Percentiles rank a stretch among this genome's conserved stretches.
Conservation (phyloP, 2,797 vertebrate genomes). For the Otus scops region DNA sequence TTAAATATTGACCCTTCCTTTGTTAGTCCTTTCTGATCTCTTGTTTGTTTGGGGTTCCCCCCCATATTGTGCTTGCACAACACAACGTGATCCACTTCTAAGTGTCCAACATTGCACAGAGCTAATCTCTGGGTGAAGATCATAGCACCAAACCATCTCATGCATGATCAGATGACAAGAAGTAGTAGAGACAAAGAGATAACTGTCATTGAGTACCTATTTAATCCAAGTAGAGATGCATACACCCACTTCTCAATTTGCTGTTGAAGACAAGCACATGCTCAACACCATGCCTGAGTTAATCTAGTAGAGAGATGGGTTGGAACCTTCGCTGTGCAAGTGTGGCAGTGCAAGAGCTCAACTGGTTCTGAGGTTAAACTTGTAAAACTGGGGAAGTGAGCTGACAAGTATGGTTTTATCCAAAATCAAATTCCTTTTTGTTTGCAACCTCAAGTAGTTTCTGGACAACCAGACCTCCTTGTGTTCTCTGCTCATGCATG, state of each 20-base stretch:
- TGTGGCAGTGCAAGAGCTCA: neutral
- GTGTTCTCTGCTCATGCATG: neutral
- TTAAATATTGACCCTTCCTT: neutral
- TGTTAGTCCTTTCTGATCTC: neutral
- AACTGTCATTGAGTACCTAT: neutral
- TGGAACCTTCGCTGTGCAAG: neutral
- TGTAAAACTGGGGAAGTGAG: neutral
- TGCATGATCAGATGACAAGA: neutral
- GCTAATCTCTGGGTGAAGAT: neutral
- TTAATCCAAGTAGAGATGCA: neutral
- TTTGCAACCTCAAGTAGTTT: neutral
- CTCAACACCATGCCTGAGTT: neutral
- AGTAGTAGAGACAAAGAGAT: neutral
- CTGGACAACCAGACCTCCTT: neutral
- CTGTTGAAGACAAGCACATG: neutral
- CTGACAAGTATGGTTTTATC: neutral
- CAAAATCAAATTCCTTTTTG: neutral
- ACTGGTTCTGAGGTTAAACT: neutral
- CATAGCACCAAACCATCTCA: neutral
- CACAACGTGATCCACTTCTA: neutral
- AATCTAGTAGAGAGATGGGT: neutral
- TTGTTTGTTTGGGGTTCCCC: neutral
- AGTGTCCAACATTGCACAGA: rapidly evolving
- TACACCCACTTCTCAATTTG: neutral
- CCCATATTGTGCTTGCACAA: rapidly evolving